A percentile compares a stretch with the other conserved stretches of the same genome.
These are phyloP conservation scores for Lucinisca nassula DNA, from an alignment of 2,888 invertebrate species.

Conservation along the genomic window DNA sequence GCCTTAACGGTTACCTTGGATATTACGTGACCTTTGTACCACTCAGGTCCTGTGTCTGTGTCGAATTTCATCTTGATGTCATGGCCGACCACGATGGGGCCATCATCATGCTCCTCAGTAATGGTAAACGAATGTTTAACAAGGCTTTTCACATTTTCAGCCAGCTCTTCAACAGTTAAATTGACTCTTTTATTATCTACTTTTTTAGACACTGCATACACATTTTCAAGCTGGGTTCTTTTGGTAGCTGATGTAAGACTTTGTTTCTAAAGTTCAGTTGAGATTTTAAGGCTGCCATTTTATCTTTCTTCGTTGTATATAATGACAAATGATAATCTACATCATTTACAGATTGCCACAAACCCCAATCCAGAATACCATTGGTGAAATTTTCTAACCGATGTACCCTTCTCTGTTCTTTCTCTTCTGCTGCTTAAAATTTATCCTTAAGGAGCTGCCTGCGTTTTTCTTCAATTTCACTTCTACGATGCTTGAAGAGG, in stretches of 20 bases:
- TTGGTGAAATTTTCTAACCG: slow-evolving; percentile 31
- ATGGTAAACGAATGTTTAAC: slow-evolving; percentile 31
- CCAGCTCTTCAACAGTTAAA: slow-evolving; percentile 28
- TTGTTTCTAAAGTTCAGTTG: slow-evolving; percentile 45
- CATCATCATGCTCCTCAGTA: neutral
- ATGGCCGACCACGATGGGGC: slow-evolving; percentile 22
- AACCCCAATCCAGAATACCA: slow-evolving; percentile 47
- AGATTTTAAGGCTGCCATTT: slow-evolving; percentile 35
- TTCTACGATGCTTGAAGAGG: slow-evolving; percentile 42
- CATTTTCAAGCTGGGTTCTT: neutral
- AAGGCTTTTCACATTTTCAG: slow-evolving; percentile 33
- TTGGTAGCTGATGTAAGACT: slow-evolving; percentile 33
- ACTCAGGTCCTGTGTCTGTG: neutral
- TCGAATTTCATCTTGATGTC: slow-evolving; percentile 26
- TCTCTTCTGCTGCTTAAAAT: slow-evolving; percentile 27
- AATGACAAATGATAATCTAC: slow-evolving; percentile 36
- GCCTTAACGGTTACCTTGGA: slow-evolving; percentile 3
- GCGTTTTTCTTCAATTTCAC: slow-evolving; percentile 48
- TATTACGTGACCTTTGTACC: neutral
- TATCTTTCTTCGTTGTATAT: slow-evolving; percentile 45
- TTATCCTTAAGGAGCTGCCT: slow-evolving; percentile 33
- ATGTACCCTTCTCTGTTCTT: slow-evolving; percentile 26
- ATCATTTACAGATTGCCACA: slow-evolving; percentile 58
- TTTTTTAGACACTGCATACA: slow-evolving; percentile 25
- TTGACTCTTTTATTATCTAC: slow-evolving; percentile 25